Base-by-base conservation (phyloP, 2,888 invertebrate genomes). In the Coleophora flavipennella region DNA sequence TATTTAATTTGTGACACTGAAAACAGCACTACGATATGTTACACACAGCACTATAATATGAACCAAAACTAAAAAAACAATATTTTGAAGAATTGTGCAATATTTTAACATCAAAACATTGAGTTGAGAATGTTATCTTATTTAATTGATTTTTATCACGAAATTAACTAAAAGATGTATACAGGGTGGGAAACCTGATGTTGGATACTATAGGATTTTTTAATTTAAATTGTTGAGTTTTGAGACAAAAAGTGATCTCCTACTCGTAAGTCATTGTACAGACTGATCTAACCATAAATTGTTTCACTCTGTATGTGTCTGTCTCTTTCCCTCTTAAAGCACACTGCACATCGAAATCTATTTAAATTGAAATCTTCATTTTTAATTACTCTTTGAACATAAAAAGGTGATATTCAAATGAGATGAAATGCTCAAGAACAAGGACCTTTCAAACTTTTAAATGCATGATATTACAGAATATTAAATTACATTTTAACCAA, bases 381-480 rank as follows among this genome's bases (percentile, higher is more conserved):
- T 20, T 20, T 6, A 38, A 38, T 20, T 3, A 20, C 20, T 20
- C 3, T 20, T 6, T 20, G 47, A 47, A 45, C 45, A 49, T 55
- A 57, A 53, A 49, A 42, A 20, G 20, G 20, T 20, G 20, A 4
- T 3, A 20, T 4, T 20, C 46, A 52, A 57, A 46, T 52, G 55
- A 57, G 52, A 44, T 55, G 54, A 39, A 53, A 62, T 62, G 69
- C 69, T 76, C 72, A 73, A 70, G 64, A 50, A 48, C 57, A 64
- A 51, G 54, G 63, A 72, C 69, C 73, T 73, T 73, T 73, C 64
- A 71, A 74, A 76, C 69, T 74, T 75, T 76, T 77, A 73, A 76
- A 73, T 78, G 81, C 81, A 80, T 67, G 70, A 67, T 11, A 50
- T 53, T 10, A 50, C 53, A 59, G 51, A 57, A 54, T 50, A 38